A percentile compares a stretch with the other conserved stretches of the same genome.
These are phyloP conservation scores for Tychaedon coryphoeus DNA, from an alignment of 2,113 vertebrate species.

Conservation along the genomic window DNA sequence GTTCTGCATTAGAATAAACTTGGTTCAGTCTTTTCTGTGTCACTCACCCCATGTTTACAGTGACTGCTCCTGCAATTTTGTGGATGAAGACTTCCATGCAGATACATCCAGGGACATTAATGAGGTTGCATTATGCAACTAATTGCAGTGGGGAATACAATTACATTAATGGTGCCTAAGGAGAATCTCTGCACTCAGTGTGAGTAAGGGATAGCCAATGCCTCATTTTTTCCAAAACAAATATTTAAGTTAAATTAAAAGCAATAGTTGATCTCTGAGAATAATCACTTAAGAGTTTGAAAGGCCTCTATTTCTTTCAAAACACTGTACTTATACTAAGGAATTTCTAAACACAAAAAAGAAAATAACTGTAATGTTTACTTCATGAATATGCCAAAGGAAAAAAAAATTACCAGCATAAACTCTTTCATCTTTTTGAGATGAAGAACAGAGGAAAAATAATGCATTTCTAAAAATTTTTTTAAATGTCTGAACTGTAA, in stretches of 20 bases:
- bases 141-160: neutral
- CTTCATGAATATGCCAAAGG: neutral
- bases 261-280: neutral
- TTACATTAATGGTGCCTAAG: neutral
- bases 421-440: neutral
- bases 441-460: neutral
- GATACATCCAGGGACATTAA: neutral
- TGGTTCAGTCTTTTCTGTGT: neutral
- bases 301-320: neutral
- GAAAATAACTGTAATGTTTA: neutral
- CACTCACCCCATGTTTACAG: neutral
- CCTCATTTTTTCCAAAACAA: neutral
- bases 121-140: neutral
- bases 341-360: neutral
- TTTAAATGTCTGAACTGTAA: neutral
- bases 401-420: neutral
- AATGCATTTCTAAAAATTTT: neutral
- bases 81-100: neutral
- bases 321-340: neutral
- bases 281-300: neutral
- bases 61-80: neutral
- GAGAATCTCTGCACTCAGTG: neutral
- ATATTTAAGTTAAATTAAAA: neutral
- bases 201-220: neutral
- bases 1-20: neutral